Percentiles rank a stretch among this genome's conserved stretches.
phyloP scores from a whole-genome alignment of 2,797 vertebrate genomes.

The Trematomus bernacchii region DNA sequence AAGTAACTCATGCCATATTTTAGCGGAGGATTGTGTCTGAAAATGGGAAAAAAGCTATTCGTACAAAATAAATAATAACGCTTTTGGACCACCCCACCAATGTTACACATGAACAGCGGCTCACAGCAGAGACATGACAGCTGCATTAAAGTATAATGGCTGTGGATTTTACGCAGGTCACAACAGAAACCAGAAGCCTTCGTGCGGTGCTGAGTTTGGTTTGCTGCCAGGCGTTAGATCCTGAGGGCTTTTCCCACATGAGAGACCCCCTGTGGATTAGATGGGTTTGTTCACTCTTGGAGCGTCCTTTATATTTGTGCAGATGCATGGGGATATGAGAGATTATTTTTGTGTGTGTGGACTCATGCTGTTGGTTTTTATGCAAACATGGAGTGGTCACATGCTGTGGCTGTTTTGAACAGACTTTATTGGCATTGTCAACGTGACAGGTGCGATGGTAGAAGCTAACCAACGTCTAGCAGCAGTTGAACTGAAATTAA shows the following conservation, averaged over 20 bases:
- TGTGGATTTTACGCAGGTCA: slow-evolving; percentile 31
- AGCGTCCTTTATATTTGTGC: no score
- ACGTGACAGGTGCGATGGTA: neutral
- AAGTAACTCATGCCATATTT: neutral
- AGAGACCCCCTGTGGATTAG: neutral
- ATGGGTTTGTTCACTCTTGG: neutral
- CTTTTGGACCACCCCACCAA: neutral
- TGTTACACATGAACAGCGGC: neutral
- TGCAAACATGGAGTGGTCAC: slow-evolving; percentile 34
- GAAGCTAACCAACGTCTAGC: neutral
- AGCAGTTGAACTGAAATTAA: neutral
- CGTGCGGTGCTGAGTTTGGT: slow-evolving; percentile 28
- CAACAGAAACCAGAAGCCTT: slow-evolving; percentile 47
- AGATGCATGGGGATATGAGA: no score
- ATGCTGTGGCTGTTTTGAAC: slow-evolving; percentile 19
- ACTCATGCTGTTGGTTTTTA: slow-evolving; percentile 6
- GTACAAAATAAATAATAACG: rapidly evolving
- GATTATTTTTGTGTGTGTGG: no score
- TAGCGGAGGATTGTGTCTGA: rapidly evolving
- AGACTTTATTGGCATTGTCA: neutral
- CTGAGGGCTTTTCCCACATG: neutral
- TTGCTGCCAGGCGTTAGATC: slow-evolving; percentile 44
- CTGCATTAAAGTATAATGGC: slow-evolving; percentile 50
- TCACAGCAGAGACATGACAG: slow-evolving; percentile 30
- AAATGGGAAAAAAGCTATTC: neutral